Base-by-base conservation (phyloP, 2,797 vertebrate species). In the Microtus agrestis region DNA sequence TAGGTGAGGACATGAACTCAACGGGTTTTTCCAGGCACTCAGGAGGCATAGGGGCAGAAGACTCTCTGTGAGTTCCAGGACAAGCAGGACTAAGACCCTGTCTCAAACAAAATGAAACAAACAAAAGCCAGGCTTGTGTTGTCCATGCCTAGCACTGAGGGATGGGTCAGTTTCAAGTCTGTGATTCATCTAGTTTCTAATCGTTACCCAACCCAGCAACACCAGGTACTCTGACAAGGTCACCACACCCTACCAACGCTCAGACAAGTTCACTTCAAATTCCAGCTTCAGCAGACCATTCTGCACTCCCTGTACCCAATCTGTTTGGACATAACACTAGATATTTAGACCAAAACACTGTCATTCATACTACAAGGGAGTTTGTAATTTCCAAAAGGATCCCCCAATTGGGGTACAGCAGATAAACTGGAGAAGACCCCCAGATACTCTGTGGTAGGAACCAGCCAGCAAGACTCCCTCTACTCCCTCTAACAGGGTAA, bases 121-220 rank as follows among this genome's bases (percentile, higher is more conserved):
- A 29, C 40, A 65, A 27, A 63, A 14, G 21, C 3, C 74, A 82
- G 71, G 43, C 74, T 80, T 82, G 65, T 84, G 40, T 27, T 85
- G 74, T 87, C 11, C 27, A 4, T 86, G 73, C 54, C 61, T 7
- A 87, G 25, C 78, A 34, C 14, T 11, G 76, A 94, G 59, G 27
- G 63, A 79, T 65, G 91, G 63, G 82, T 93, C 77, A 65, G 69
- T 94, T 95, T 97, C n/a, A 67, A 90, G 74, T 56, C 25, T 85
- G 71, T 98, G 97, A 97, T 93, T 98, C 96, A 97, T 54, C 82
- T 90, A 76, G 85, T 31, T 90, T 86, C 80, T 95, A 97, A 97
- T 89, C 59, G 51, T 81, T 91, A 93, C 93, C 74, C 94, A 97
- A 87, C 91, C 93, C 63, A 88, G 93, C 76, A 89, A 89, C 67